Base-by-base conservation (phyloP, 2,797 vertebrate genomes). In the Brachymystax lenok region DNA sequence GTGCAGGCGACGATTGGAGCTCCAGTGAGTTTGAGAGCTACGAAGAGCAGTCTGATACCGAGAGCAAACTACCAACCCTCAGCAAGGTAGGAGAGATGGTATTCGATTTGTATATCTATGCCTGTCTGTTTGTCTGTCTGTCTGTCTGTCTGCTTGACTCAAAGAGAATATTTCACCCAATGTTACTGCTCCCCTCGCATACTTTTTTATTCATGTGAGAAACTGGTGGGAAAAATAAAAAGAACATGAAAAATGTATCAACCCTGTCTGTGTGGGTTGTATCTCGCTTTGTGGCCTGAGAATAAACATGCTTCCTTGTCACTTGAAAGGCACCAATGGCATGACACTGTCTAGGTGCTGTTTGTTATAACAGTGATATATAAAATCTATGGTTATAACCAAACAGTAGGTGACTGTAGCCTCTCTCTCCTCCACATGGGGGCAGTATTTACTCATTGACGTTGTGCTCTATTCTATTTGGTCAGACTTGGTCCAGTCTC, bases 21-120 rank as follows among this genome's bases (percentile, higher is more conserved):
- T 98, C 98, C 92, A 99, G 98, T 0, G 97, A 99, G 87, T 99
- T 99, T 0, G 98, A 99, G 91, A 98, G 97, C 92, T 98, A 98
- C 74, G 97, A 97, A 0, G 97, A 98, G 78, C 96, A 96, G 74
- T 99, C 97, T 0, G 97, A 95, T 10, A 94, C 93, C 3, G 97
- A 98, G 78, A 87, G 77, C 86, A 96, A 96, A 83, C 77, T 79
- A 2, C 89, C 92, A 1, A 81, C 94, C 75, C 89, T 84, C 77
- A 95, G 93, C 91, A 95, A 95, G 94, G 94, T 93, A 91, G 28
- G 50, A 67, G 3, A 24, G 30, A 12, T 14, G 4, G 8, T 68
- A 13, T 68, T 33, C 13, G 1, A 30, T 17, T 33, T 33, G 14
- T 68, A 8, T 68, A 27, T 24, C 35, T 24, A 19, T 56, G 51